Evolutionary conservation across 53 echinoderm and acorn worm genomes (phyloP).

Genomic region (Stichopus horrens): DNA sequence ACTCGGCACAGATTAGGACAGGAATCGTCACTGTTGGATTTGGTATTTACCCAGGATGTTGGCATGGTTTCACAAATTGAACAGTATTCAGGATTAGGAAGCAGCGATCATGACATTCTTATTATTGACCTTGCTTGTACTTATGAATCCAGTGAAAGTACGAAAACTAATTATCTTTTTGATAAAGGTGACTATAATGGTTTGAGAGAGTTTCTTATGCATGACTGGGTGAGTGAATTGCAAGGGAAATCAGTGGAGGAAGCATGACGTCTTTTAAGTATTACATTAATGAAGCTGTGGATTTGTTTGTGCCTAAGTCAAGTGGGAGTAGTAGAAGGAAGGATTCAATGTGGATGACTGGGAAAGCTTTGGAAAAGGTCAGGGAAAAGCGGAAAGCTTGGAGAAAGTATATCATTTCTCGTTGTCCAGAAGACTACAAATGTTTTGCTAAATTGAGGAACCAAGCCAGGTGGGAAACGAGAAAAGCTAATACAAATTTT

Average conservation of each 20-base stretch:
- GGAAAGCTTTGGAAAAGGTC: not conserved
- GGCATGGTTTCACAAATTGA: not conserved
- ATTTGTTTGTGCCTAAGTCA: conserved; percentile 9
- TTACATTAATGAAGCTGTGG: not conserved
- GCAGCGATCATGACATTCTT: conserved; percentile 31
- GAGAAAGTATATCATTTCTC: not conserved
- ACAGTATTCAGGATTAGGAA: conserved; percentile 30
- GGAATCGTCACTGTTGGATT: conserved; percentile 22
- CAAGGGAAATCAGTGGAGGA: not conserved
- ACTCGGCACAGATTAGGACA: conserved; percentile 24
- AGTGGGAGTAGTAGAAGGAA: not conserved
- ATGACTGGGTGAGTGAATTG: not conserved
- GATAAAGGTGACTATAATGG: conserved; percentile 17
- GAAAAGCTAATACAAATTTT: conserved; percentile 13
- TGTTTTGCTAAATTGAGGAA: not conserved
- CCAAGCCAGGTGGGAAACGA: conserved; percentile 26
- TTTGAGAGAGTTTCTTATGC: not conserved
- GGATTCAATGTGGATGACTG: conserved; percentile 11
- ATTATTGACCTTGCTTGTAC: not conserved
- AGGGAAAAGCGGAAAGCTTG: not conserved
- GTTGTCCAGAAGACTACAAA: not conserved
- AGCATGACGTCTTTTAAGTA: not conserved
- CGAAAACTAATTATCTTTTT: conserved; percentile 10
- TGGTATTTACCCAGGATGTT: conserved; percentile 23
- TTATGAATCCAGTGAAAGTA: not conserved